These are phyloP conservation scores for Otis tarda DNA, from an alignment of 2,113 vertebrate species.

Conservation along the genomic window DNA sequence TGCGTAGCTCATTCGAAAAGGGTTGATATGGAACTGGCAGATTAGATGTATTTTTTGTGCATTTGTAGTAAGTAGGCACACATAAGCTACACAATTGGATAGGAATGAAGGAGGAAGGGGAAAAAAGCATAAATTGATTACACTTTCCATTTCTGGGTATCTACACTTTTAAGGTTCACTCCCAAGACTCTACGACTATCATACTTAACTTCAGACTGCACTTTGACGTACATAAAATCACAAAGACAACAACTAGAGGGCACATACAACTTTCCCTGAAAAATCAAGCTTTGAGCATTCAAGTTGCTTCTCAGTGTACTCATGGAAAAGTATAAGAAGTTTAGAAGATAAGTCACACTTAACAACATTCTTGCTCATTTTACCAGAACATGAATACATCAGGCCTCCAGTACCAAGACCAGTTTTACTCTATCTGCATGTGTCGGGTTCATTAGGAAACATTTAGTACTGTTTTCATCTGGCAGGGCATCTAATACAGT, in stretches of 20 bases:
- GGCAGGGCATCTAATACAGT: neutral
- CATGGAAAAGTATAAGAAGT: neutral
- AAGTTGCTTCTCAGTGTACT: neutral
- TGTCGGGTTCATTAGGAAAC: neutral
- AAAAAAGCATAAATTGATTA: neutral
- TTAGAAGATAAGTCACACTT: neutral
- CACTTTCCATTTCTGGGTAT: neutral
- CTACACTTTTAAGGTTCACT: neutral
- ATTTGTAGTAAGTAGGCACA: neutral
- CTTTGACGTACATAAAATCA: neutral
- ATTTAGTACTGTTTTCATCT: neutral
- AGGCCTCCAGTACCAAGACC: neutral
- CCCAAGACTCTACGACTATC: neutral
- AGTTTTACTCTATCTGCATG: neutral
- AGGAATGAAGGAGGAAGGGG: neutral
- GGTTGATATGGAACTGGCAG: neutral
- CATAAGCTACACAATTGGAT: accelerated
- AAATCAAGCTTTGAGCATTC: neutral
- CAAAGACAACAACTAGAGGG: neutral
- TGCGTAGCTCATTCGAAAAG: neutral
- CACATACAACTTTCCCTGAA: neutral
- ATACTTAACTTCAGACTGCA: neutral
- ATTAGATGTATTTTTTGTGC: neutral
- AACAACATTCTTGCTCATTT: neutral
- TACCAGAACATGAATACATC: neutral